Base-by-base conservation (phyloP, 1,140 invertebrate species). In the Papilio polytes region DNA sequence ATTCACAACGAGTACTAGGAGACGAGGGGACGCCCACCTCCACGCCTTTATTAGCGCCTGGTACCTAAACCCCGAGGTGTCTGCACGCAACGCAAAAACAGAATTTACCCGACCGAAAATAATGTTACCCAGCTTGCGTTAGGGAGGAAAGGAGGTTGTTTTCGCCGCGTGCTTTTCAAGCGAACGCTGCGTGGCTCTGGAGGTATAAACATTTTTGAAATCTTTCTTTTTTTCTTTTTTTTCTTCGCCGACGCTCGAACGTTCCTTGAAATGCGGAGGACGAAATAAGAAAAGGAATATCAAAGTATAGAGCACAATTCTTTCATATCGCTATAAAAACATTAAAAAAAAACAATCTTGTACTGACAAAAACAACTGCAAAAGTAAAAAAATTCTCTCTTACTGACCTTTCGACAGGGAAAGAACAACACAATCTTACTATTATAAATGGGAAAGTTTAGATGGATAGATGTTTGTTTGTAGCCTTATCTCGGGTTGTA, bases 31-130 rank as follows among this genome's bases (percentile, higher is more conserved):
- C 90, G 78, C 91, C 89, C 90, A 88, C 91, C 90, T 89, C 90
- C 90, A 86, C 87, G 86, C 88, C 87, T 89, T 85, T 89, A 86
- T 92, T 85, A 90, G 87, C 87, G 88, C 90, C 91, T 91, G 85
- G 88, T 92, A 90, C 87, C 90, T 90, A 84, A 84, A 85, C 82
- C 83, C 84, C 41, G 76, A 90, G 86, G 86, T 86, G 87, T 90
- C 87, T 89, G 89, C 91, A 93, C 90, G 91, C 91, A 90, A 91
- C 85, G 85, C 83, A 88, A 90, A 78, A 56, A 59, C 76, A 59
- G 74, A 76, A 76, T 41, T 88, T 89, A 86, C 85, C 86, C 86
- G 85, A 87, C 86, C 87, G 86, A 89, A 91, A 89, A 87, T 86
- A 84, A 85, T 87, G 83, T 84, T 87, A 87, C 83, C 84, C 82